Percentiles rank a stretch among this genome's conserved stretches.
Evolutionary conservation across 2,113 vertebrate genomes (phyloP).

Genomic region (Toxostoma redivivum): DNA sequence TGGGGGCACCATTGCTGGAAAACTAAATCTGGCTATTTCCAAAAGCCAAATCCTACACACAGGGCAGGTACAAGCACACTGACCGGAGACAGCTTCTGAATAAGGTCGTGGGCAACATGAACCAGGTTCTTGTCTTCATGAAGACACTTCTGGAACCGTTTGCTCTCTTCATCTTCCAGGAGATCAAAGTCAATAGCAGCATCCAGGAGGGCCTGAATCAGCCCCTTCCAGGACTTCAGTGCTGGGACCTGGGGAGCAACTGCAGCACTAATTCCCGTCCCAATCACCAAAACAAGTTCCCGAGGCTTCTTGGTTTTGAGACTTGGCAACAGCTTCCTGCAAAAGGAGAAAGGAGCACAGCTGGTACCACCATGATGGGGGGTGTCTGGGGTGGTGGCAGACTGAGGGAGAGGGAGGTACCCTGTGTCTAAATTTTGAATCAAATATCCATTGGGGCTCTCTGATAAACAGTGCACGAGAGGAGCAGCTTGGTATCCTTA

Average conservation of each 20-base stretch:
- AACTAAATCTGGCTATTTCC: neutral
- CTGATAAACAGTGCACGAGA: neutral
- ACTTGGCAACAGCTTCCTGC: conserved; percentile 92
- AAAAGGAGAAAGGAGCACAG: neutral
- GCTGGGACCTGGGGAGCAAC: conserved; percentile 94
- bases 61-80: conserved; percentile 35
- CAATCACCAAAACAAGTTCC: conserved; percentile 93
- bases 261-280: conserved; percentile 91
- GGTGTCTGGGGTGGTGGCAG: neutral
- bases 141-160: conserved; percentile 89
- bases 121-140: conserved; percentile 94
- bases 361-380: neutral
- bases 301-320: conserved; percentile 91
- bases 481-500: neutral
- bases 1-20: fast-evolving
- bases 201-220: conserved; percentile 92
- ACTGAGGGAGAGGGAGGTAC: neutral
- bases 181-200: conserved; percentile 94
- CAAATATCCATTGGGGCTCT: neutral
- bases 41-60: neutral
- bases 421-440: neutral
- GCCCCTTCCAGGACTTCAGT: conserved; percentile 92
- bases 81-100: conserved; percentile 96
- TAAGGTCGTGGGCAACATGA: conserved; percentile 95
- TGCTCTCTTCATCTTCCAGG: conserved; percentile 92